Evolutionary conservation across 2,797 vertebrate species (phyloP), one percentile per base, ranked within the genome.

Genomic region (Zalophus californianus): DNA sequence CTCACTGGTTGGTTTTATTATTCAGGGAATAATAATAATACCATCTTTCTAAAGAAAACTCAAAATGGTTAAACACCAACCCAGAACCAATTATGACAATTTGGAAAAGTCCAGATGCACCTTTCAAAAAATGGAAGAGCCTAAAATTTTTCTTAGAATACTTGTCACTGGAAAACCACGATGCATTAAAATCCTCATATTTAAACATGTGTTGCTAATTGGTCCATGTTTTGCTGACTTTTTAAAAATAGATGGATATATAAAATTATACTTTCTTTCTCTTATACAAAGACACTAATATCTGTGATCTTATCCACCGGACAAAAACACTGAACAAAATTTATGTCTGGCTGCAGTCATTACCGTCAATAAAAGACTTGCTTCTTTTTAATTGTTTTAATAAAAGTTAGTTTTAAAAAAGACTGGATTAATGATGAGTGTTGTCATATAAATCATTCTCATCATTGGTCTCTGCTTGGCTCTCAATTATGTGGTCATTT

Each of bases 1-100:
- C 16, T 84, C 38, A 50, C 70, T 92, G 44, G 29, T 54, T 85
- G 27, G 35, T 60, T 87, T 50, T 92, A 72, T 92, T 73, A 56
- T 58, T 89, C 54, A 62, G 15, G 48, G 20, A 89, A 79, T 70
- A 72, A 52, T 70, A 72, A 52, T 58, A 75, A 77, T 44, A 29
- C 3, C 41, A 27, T 41, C 80, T 90, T 95, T 82, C 62, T 32
- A 38, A 86, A 72, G 62, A 66, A 86, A 64, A 62, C 56, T 62
- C 62, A 58, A 21, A 54, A 73, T 48, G 54, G 48, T 64, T 60
- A 68, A 78, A 89, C 23, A 56, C 14, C 48, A 92, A 78, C 44
- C 44, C n/a, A 16, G 52, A 85, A 48, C 13, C 21, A 87, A 92
- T 60, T n/a, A 73, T 13, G n/a, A n/a, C 7, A 73, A 82, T 44